These are phyloP conservation scores for Trachemys scripta DNA, from an alignment of 2,113 vertebrate genomes.

Conservation along the genomic window DNA sequence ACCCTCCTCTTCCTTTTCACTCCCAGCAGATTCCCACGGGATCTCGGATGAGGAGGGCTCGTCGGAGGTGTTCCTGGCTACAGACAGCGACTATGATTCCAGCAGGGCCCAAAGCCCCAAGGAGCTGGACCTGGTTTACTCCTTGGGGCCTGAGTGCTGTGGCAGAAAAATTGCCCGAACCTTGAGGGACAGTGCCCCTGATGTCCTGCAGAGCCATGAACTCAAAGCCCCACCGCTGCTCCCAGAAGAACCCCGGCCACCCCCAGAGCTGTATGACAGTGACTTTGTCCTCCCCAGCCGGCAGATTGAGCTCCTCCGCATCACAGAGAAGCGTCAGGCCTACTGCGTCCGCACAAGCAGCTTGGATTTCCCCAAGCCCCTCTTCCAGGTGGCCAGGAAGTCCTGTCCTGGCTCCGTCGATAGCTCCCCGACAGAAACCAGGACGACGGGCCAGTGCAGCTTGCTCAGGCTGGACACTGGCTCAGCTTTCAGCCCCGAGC, in stretches of 20 bases:
- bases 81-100: slow-evolving; percentile 91
- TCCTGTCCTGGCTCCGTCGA: slow-evolving; percentile 86
- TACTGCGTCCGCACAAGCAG: slow-evolving; percentile 93
- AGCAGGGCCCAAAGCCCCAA: slow-evolving; percentile 89
- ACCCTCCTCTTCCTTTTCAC: background rate
- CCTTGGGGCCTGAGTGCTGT: slow-evolving; percentile 75
- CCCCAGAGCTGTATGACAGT: slow-evolving; percentile 86
- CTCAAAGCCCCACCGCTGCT: slow-evolving; percentile 25
- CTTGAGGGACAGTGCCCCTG: slow-evolving; percentile 83
- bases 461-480: slow-evolving; percentile 50
- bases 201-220: slow-evolving; percentile 87
- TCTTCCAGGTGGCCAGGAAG: slow-evolving; percentile 74
- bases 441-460: slow-evolving; percentile 24
- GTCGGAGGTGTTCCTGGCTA: slow-evolving; percentile 92
- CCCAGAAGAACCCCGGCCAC: slow-evolving; percentile 4
- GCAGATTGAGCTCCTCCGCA: slow-evolving; percentile 91
- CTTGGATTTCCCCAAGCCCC: slow-evolving; percentile 87
- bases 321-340: slow-evolving; percentile 91
- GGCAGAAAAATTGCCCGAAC: slow-evolving; percentile 67
- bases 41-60: slow-evolving; percentile 90
- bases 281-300: slow-evolving; percentile 92
- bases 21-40: slow-evolving; percentile 80
- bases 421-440: slow-evolving; percentile 79
- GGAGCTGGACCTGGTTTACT: slow-evolving; percentile 87
- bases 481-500: background rate